phyloP scores from a whole-genome alignment of 2,797 vertebrate species.

The Pipistrellus kuhlii region DNA sequence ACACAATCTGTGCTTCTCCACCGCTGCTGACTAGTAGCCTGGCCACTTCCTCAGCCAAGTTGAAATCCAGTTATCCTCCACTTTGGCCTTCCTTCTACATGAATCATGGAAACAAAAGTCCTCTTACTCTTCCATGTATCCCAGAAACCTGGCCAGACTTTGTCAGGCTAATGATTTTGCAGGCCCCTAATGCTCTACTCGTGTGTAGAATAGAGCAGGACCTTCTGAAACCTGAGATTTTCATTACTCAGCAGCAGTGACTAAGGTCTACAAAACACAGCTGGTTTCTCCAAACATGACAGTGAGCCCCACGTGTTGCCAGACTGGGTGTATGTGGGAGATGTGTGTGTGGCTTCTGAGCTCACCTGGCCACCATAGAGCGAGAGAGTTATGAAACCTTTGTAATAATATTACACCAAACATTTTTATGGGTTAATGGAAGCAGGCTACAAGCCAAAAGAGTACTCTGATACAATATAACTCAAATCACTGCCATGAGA shows the following conservation, averaged over 20 bases:
- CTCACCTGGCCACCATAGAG: too few relatives aligned
- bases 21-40: neutral
- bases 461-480: neutral
- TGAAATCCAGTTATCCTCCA: neutral
- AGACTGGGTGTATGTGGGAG: too few relatives aligned
- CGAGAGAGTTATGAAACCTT: neutral
- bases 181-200: neutral
- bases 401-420: neutral
- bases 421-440: slow-evolving; percentile 40
- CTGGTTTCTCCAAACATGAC: too few relatives aligned
- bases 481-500: neutral
- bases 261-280: too few relatives aligned
- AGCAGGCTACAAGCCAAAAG: neutral
- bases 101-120: neutral
- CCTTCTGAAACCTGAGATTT: neutral
- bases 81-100: neutral
- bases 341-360: too few relatives aligned
- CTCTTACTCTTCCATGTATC: neutral
- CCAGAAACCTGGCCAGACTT: neutral
- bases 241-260: neutral
- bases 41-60: neutral
- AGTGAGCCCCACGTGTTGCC: too few relatives aligned
- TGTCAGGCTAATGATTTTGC: neutral
- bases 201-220: neutral
- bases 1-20: neutral